These are phyloP conservation scores for Heterocephalus glaber DNA, from an alignment of 2,113 vertebrate genomes.

Conservation along the genomic window DNA sequence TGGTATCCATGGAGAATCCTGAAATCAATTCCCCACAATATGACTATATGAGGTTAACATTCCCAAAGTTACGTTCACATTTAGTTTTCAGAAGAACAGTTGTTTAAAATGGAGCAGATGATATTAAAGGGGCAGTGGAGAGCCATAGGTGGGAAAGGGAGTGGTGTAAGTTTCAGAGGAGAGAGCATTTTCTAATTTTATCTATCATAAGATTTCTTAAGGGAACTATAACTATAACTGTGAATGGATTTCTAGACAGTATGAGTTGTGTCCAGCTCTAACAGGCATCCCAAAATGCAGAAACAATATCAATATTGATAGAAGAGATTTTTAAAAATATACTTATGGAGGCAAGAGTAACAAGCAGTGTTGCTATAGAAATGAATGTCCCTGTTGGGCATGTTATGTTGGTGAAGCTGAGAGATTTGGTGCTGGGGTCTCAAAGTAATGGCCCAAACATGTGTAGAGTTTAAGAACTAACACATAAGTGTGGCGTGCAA, in stretches of 20 bases:
- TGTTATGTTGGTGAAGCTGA: neutral
- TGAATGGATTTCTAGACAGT: neutral
- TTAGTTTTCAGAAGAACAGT: neutral
- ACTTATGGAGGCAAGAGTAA: neutral
- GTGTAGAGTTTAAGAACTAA: neutral
- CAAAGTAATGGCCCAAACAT: neutral
- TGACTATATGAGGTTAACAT: neutral
- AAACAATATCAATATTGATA: neutral
- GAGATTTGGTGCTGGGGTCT: neutral
- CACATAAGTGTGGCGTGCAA: neutral
- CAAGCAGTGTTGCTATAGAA: neutral
- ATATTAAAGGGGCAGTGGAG: neutral
- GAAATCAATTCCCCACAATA: neutral
- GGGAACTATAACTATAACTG: neutral
- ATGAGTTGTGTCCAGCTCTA: neutral
- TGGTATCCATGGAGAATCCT: neutral
- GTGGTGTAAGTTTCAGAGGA: neutral
- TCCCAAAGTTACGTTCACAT: neutral
- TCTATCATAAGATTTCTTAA: neutral
- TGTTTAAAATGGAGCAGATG: neutral
- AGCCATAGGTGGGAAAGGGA: neutral
- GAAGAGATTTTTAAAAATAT: neutral
- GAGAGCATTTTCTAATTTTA: neutral
- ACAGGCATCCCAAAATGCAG: neutral
- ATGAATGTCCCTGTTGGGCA: neutral